These are phyloP conservation scores for Bombus vancouverensis DNA, from an alignment of 1,140 invertebrate genomes.

Conservation along the genomic window DNA sequence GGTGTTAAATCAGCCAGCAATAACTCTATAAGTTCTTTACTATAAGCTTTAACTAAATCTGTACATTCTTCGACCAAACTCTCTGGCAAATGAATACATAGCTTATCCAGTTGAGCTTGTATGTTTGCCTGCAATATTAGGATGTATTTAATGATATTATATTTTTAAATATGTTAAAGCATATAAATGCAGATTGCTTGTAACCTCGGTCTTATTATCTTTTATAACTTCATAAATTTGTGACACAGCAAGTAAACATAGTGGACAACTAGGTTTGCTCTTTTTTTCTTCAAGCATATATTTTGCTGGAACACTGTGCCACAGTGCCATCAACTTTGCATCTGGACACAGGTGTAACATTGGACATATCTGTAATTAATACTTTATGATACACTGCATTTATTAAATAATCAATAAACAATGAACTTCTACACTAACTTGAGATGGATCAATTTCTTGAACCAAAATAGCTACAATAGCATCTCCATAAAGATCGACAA, in stretches of 20 bases:
- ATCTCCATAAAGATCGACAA: conserved; percentile 90
- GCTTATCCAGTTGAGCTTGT: conserved; percentile 86
- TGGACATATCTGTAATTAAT: conserved; percentile 85
- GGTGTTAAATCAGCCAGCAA: conserved; percentile 89
- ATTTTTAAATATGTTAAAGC: conserved; percentile 8
- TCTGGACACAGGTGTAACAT: conserved; percentile 84
- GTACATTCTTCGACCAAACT: conserved; percentile 87
- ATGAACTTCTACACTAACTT: conserved; percentile 79
- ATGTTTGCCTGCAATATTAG: conserved; percentile 86
- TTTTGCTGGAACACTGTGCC: conserved; percentile 75
- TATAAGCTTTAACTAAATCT: conserved; percentile 90
- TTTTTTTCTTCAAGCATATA: conserved; percentile 83
- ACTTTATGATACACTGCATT: neutral
- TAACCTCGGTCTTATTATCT: conserved; percentile 88
- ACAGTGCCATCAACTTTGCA: conserved; percentile 75
- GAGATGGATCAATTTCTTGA: conserved; percentile 91
- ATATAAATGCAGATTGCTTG: neutral
- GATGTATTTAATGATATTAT: conserved; percentile 21
- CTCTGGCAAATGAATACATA: conserved; percentile 88
- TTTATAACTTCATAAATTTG: conserved; percentile 87
- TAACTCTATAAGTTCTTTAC: conserved; percentile 89
- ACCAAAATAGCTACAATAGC: conserved; percentile 89
- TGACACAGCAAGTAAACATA: conserved; percentile 91
- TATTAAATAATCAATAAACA: conserved; percentile 1
- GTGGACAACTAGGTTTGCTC: conserved; percentile 87